These are phyloP conservation scores for Colletes gigas DNA, from an alignment of 1,140 invertebrate species.

Conservation along the genomic window DNA sequence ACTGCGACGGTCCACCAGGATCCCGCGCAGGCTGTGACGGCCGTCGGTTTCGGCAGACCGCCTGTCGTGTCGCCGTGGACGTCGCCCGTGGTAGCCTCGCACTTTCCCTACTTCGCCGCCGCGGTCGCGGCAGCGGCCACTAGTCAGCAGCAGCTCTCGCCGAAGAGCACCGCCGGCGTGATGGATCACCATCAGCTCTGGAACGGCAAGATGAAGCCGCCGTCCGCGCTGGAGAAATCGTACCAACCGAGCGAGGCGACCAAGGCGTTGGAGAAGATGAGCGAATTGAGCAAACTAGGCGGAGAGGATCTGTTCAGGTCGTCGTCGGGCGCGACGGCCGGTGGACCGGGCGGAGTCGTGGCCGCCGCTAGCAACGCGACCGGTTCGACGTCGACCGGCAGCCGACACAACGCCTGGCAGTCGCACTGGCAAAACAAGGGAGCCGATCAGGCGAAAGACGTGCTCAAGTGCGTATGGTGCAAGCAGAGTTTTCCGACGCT, in stretches of 20 bases:
- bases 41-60: conserved; percentile 84
- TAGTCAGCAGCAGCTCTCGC: conserved; percentile 84
- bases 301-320: conserved; percentile 88
- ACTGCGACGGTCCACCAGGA: conserved; percentile 73
- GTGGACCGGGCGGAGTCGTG: conserved; percentile 66
- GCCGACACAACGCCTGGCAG: conserved; percentile 94
- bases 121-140: conserved; percentile 88
- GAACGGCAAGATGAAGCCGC: conserved; percentile 90
- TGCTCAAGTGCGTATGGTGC: conserved; percentile 97
- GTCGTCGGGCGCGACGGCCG: conserved; percentile 81
- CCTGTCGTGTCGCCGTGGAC: conserved; percentile 87
- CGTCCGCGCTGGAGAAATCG: conserved; percentile 80
- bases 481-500: conserved; percentile 95
- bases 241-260: conserved; percentile 88
- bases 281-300: conserved; percentile 91
- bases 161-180: conserved; percentile 83
- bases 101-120: conserved; percentile 90
- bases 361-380: conserved; percentile 71
- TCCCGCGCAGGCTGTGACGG: conserved; percentile 58
- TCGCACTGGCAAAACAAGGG: conserved; percentile 97
- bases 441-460: conserved; percentile 95
- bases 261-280: conserved; percentile 95
- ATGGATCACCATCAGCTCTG: conserved; percentile 83
- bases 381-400: conserved; percentile 75
- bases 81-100: conserved; percentile 87